Percentiles rank a stretch among this genome's conserved stretches.
These are phyloP conservation scores for Otus scops DNA, from an alignment of 2,797 vertebrate genomes.

Conservation along the genomic window DNA sequence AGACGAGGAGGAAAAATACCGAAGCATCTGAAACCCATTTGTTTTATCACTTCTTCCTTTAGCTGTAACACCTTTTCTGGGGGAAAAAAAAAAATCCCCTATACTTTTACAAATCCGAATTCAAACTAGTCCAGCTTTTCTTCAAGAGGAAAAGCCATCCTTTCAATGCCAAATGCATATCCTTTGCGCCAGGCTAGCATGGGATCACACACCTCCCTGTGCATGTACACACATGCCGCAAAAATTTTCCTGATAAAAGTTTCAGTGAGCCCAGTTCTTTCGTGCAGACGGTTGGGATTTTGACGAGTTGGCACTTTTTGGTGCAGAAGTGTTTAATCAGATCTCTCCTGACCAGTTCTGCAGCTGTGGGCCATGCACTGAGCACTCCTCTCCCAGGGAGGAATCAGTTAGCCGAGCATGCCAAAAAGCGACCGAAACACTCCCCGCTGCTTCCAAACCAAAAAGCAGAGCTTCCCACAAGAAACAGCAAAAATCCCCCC, in stretches of 20 bases:
- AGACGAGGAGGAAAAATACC: neutral
- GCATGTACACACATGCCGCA: neutral
- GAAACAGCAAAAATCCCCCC: neutral
- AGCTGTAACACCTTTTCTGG: neutral
- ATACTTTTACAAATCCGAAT: neutral
- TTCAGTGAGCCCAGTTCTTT: neutral
- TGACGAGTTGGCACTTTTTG: neutral
- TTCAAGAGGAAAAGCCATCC: neutral
- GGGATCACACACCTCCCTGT: neutral
- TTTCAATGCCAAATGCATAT: neutral
- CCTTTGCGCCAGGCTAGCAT: neutral
- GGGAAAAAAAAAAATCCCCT: neutral
- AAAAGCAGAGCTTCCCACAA: neutral
- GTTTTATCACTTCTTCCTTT: neutral
- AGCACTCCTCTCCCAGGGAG: neutral
- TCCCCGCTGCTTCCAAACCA: neutral
- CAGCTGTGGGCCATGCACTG: neutral
- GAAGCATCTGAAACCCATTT: neutral
- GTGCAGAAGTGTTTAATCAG: conserved; percentile 18
- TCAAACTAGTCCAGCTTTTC: neutral
- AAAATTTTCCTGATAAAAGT: neutral
- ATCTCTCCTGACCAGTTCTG: conserved; percentile 55
- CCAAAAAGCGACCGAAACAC: neutral
- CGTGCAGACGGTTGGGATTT: neutral
- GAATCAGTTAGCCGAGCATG: neutral